Base-by-base conservation (phyloP, 2,113 vertebrate species). In the Ceuthmochares aereus region DNA sequence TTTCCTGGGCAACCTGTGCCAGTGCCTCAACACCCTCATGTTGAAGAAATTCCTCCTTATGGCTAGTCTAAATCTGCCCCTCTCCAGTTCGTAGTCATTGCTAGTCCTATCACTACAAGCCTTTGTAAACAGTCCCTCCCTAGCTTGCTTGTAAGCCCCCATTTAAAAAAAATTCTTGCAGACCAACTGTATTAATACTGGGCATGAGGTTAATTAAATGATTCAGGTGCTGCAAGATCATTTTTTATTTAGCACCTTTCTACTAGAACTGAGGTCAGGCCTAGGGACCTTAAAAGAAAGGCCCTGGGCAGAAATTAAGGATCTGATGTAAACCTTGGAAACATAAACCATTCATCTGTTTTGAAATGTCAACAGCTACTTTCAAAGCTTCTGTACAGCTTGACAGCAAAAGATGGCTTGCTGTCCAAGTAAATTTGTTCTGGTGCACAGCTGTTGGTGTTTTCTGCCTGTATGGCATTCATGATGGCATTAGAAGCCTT, bases 401-500 rank as follows among this genome's bases (percentile, higher is more conserved):
- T 74, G 51, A 49, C 34, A 32, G 34, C 49, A n/a, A 76, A 56
- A 56, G 55, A 22, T 2, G 5, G 0, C 18, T 84, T 0, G 0
- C 30, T 69, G 51, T 87, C 10, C 30, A 86, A 32, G 9, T 27
- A 29, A 36, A 73, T 84, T 73, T 80, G 27, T 86, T 40, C 2
- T 2, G 25, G 4, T 79, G 29, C 7, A 25, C 0, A 8, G 9
- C 20, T 69, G 12, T 79, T 83, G 26, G 6, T 74, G 16, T 2
- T 5, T 92, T 90, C 90, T 75, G 18, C 37, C n/a, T 78, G 22
- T 11, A 8, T 47, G 19, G 23, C 29, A 42, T 75, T 75, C 21
- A 19, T 15, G 11, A 15, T 1, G 8, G 6, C 17, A 10, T 63
- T 88, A 55, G 49, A 69, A 90, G 11, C 40, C 59, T 43, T 74